These are phyloP conservation scores for Eupeodes luniger DNA, from an alignment of 2,888 invertebrate species.

Conservation along the genomic window DNA sequence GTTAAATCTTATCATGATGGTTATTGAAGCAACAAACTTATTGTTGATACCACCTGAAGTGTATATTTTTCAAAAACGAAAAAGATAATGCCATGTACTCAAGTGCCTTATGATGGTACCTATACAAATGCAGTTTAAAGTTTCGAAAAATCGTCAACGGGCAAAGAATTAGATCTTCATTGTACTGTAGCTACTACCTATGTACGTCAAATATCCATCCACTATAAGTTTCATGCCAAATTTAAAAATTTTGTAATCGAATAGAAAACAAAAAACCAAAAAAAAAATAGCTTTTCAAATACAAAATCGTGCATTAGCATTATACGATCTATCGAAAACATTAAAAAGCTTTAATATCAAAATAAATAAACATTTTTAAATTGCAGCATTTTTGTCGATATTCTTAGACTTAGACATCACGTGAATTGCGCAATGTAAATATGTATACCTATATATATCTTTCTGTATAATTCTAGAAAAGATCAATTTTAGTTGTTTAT, in stretches of 20 bases:
- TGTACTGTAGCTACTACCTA: too few relatives aligned
- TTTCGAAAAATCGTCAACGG: neutral
- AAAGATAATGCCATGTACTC: neutral
- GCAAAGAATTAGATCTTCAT: neutral
- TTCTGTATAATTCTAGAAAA: neutral
- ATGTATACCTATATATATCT: neutral
- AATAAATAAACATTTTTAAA: slow-evolving; percentile 6
- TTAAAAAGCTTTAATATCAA: neutral
- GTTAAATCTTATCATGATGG: neutral
- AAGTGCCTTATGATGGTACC: neutral
- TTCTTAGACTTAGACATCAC: neutral
- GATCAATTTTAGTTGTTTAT: neutral
- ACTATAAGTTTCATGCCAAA: slow-evolving; percentile 14
- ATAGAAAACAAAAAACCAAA: neutral
- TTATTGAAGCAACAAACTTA: neutral
- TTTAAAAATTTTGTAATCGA: too few relatives aligned
- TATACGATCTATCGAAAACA: neutral
- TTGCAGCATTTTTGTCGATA: slow-evolving; percentile 7
- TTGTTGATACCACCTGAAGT: slow-evolving; percentile 12
- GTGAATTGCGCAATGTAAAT: neutral
- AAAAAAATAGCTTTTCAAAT: neutral
- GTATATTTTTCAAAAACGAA: neutral
- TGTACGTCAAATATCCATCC: slow-evolving; percentile 9
- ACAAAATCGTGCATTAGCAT: neutral
- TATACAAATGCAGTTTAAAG: neutral